A percentile compares a stretch with the other conserved stretches of the same genome.
Conservation (phyloP, 2,888 invertebrate genomes). For the Balanococcus diminutus region DNA sequence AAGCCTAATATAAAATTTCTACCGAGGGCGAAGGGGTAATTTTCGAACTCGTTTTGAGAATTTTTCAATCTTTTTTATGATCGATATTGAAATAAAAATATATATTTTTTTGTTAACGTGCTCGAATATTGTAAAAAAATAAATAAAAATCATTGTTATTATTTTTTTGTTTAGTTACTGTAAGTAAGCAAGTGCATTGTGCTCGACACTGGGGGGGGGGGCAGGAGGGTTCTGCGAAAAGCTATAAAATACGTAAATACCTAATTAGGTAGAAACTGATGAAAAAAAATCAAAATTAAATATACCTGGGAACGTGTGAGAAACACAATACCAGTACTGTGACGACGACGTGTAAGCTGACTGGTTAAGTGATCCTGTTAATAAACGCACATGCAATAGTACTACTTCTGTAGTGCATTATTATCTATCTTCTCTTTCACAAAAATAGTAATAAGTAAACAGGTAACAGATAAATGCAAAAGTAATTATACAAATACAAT, state of each 20-base stretch:
- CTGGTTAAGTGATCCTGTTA: conserved; percentile 61
- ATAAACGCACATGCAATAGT: conserved; percentile 56
- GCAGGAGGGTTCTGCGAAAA: not conserved
- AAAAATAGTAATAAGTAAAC: not conserved
- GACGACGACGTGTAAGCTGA: conserved; percentile 75
- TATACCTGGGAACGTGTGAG: conserved; percentile 64
- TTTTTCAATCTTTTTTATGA: not conserved
- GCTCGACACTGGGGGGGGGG: not conserved
- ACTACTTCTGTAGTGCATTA: conserved; percentile 53
- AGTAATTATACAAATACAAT: not conserved
- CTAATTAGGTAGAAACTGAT: not conserved
- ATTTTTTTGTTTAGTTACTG: too few relatives aligned
- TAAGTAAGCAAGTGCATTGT: not conserved
- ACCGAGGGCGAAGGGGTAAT: too few relatives aligned
- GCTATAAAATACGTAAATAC: not conserved
- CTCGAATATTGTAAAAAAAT: not conserved
- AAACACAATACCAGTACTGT: conserved; percentile 75
- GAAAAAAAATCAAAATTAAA: conserved; percentile 17
- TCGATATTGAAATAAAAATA: not conserved
- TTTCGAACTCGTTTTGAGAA: not conserved
- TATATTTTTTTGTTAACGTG: not conserved
- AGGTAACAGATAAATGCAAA: conserved; percentile 30
- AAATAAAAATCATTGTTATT: too few relatives aligned
- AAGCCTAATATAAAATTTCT: not conserved
- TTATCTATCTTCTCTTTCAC: conserved; percentile 16